These are phyloP conservation scores for Andrena chrysosceles DNA, from an alignment of 2,888 invertebrate species.

Conservation along the genomic window DNA sequence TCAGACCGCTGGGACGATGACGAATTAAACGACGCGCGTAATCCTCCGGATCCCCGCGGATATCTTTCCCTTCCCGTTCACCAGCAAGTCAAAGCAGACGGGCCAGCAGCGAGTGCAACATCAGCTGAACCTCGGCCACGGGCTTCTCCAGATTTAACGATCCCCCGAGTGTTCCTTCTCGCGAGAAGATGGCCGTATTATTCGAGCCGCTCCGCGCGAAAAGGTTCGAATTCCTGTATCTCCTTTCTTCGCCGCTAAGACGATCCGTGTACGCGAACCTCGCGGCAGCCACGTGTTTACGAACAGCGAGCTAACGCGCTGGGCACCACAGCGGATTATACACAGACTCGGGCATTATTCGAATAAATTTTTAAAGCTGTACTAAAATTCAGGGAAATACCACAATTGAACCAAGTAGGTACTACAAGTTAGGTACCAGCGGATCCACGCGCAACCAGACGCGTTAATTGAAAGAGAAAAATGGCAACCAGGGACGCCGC, in stretches of 20 bases:
- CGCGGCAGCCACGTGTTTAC: too few relatives aligned
- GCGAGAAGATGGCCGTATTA: background rate
- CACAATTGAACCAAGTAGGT: too few relatives aligned
- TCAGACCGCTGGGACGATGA: background rate
- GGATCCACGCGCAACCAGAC: too few relatives aligned
- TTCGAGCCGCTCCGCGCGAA: background rate
- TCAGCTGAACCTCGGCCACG: constrained; percentile 33
- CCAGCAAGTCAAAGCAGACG: constrained; percentile 48
- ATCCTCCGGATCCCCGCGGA: constrained; percentile 19
- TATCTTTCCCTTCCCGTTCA: constrained; percentile 29
- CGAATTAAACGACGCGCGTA: constrained; percentile 16
- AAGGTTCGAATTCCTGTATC: background rate
- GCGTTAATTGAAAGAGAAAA: too few relatives aligned
- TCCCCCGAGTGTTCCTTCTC: constrained; percentile 18
- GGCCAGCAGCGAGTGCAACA: constrained; percentile 18
- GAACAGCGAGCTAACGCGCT: too few relatives aligned
- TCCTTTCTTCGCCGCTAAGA: background rate
- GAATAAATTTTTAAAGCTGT: too few relatives aligned
- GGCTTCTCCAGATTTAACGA: background rate
- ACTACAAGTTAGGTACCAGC: too few relatives aligned
- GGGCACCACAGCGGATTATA: too few relatives aligned
- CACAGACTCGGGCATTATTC: too few relatives aligned
- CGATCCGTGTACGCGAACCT: too few relatives aligned
- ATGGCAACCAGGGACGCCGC: too few relatives aligned
- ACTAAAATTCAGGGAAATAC: too few relatives aligned